A percentile compares a stretch with the other conserved stretches of the same genome.
These are phyloP conservation scores for Eumerus sabulonum DNA, from an alignment of 2,888 invertebrate genomes.

Conservation along the genomic window DNA sequence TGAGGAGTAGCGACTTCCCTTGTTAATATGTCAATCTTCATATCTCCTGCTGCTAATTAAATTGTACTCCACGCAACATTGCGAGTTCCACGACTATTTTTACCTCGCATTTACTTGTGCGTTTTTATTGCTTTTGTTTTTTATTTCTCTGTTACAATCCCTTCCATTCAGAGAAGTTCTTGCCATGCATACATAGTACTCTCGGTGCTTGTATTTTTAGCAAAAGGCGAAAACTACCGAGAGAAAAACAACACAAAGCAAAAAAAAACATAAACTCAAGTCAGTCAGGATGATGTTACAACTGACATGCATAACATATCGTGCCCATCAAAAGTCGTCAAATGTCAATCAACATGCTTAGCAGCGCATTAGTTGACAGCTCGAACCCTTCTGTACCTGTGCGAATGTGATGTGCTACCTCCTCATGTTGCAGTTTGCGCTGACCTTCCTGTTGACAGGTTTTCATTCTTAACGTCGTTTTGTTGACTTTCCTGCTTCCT, in stretches of 20 bases:
- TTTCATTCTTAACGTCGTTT: neutral
- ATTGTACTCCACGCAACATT: slow-evolving; percentile 67
- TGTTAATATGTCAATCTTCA: slow-evolving; percentile 61
- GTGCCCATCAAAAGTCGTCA: slow-evolving; percentile 73
- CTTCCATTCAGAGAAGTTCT: neutral
- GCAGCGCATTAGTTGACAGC: slow-evolving; percentile 63
- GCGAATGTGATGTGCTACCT: slow-evolving; percentile 6
- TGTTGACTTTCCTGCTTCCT: neutral
- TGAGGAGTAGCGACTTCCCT: slow-evolving; percentile 24
- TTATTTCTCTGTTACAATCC: too few species aligned
- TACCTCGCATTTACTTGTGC: slow-evolving; percentile 38
- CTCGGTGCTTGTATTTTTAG: slow-evolving; percentile 62
- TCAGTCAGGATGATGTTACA: slow-evolving; percentile 57
- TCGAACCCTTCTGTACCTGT: slow-evolving; percentile 52
- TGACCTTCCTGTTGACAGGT: slow-evolving; percentile 63
- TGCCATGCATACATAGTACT: too few species aligned
- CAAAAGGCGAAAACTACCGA: slow-evolving; percentile 30
- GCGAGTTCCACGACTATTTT: slow-evolving; percentile 55
- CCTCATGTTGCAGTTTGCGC: slow-evolving; percentile 44
- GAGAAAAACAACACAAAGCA: slow-evolving; percentile 16
- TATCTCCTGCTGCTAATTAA: slow-evolving; percentile 65
- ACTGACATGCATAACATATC: slow-evolving; percentile 69
- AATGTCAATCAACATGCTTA: slow-evolving; percentile 73
- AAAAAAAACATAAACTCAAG: slow-evolving; percentile 41
- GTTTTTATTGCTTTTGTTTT: slow-evolving; percentile 9